Base-by-base conservation (phyloP, 2,888 invertebrate genomes). In the Oasisia sp. region DNA sequence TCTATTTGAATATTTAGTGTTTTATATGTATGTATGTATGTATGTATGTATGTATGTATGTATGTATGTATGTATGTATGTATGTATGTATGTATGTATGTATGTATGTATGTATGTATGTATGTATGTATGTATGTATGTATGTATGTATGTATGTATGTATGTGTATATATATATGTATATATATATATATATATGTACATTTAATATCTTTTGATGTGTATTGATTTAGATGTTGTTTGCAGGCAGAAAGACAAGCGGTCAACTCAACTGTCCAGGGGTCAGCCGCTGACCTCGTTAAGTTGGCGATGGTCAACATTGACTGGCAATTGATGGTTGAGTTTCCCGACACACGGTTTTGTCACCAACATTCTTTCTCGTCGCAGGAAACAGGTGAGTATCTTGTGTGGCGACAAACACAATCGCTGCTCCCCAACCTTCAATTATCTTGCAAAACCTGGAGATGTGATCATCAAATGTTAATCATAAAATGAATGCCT, bases 211-310 rank as follows among this genome's bases (percentile, higher is more conserved):
- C 38, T 32, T 1, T 74, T 32, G n/a, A 58, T 32, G 89, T 89
- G 32, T 32, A 14, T 56, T 32, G 89, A 56, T 58, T 91, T 1
- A 32, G 11, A 92, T 32, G 92, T 74, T 27, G 27, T 32, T 91
- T 32, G 19, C 97, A 98, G 97, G 98, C 98, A 0, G 99, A 99
- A 96, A 97, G 99, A n/a, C 99, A 99, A 97, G 99, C 99, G 27
- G 97, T 99, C 0, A 99, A 99, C 96, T 98, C 99, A 1, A 98
- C 98, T 27, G 98, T 99, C 92, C 99, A 99, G 97, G 99, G 99
- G 0, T 99, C 99, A 0, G 99, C 99, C 0, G 98, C 99, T 0
- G 99, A 99, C 96, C 97, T 99, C 91, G 98, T 98, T 0, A 99
- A 99, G 96, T 97, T 97, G 92, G 99, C 99, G 0, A 98, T 99